Conservation (phyloP, 2,888 invertebrate genomes). For the Eudasyphora cyanicolor region DNA sequence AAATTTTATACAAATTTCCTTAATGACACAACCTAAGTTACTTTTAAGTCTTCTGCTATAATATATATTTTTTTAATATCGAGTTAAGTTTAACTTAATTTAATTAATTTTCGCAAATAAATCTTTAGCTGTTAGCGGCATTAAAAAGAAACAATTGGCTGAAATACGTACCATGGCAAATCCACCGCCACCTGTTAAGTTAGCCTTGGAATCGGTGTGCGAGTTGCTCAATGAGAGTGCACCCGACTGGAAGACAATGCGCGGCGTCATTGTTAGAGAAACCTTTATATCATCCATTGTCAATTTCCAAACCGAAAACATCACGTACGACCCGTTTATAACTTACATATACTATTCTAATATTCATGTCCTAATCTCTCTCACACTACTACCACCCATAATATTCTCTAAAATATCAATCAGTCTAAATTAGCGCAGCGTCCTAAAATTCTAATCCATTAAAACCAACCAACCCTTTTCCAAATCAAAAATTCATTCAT, state of each 20-base stretch:
- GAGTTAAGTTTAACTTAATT: slow-evolving; percentile 55
- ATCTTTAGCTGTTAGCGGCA: slow-evolving; percentile 91
- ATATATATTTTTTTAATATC: slow-evolving; percentile 7
- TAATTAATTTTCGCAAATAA: slow-evolving; percentile 38
- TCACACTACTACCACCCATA: slow-evolving; percentile 19
- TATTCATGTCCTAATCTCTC: slow-evolving; percentile 29
- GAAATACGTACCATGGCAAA: slow-evolving; percentile 97
- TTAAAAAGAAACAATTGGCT: slow-evolving; percentile 97
- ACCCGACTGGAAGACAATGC: slow-evolving; percentile 96
- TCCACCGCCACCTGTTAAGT: slow-evolving; percentile 94
- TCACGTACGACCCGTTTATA: slow-evolving; percentile 85
- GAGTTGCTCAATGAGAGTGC: slow-evolving; percentile 94
- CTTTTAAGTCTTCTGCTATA: slow-evolving; percentile 50
- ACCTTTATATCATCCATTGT: slow-evolving; percentile 97
- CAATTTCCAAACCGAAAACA: slow-evolving; percentile 95
- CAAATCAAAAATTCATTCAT: too few species aligned
- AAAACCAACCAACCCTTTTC: too few species aligned
- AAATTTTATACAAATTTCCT: slow-evolving; percentile 11
- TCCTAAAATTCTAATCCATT: slow-evolving; percentile 38
- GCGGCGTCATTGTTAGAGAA: slow-evolving; percentile 94
- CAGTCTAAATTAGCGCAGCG: not conserved
- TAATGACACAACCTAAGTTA: slow-evolving; percentile 55
- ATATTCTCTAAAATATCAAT: slow-evolving; percentile 21
- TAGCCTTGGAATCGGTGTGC: slow-evolving; percentile 97
- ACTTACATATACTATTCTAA: not conserved